phyloP scores from a whole-genome alignment of 1,140 invertebrate genomes.

The Drosophila gunungcola region DNA sequence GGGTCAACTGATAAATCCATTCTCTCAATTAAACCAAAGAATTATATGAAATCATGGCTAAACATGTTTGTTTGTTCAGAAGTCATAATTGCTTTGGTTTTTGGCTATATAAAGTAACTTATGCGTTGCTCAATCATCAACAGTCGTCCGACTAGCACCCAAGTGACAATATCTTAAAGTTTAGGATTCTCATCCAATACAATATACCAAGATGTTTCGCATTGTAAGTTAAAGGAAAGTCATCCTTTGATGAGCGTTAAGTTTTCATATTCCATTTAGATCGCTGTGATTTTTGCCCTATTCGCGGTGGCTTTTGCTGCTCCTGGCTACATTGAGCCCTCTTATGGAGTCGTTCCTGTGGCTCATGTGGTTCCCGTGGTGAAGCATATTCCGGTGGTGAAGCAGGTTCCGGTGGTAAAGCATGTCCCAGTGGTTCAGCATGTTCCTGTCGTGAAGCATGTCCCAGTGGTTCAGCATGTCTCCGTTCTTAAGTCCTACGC shows the following conservation, averaged over 20 bases:
- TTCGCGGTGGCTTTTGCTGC: conserved; percentile 30
- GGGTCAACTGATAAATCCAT: conserved; percentile 36
- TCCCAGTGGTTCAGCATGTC: conserved; percentile 34
- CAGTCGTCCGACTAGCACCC: conserved; percentile 19
- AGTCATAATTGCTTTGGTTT: background rate
- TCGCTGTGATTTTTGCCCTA: conserved; percentile 39
- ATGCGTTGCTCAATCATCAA: conserved; percentile 17
- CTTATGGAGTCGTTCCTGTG: conserved; percentile 30
- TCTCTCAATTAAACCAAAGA: conserved; percentile 42
- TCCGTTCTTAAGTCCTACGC: conserved; percentile 44
- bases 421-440: conserved; percentile 38
- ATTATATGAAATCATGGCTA: conserved; percentile 22
- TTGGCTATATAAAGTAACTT: conserved; percentile 7
- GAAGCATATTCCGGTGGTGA: conserved; percentile 31
- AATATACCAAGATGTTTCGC: conserved; percentile 41
- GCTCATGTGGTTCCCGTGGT: conserved; percentile 37
- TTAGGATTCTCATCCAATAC: background rate
- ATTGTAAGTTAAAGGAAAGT: conserved; percentile 24
- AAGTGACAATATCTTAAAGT: conserved; percentile 13
- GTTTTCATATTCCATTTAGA: background rate
- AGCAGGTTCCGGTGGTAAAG: conserved; percentile 24
- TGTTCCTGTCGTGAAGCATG: conserved; percentile 20
- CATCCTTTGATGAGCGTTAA: background rate
- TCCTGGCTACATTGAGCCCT: conserved; percentile 44
- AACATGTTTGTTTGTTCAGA: conserved; percentile 23